phyloP scores from a whole-genome alignment of 92 coral and sea anemone genomes.

The Diadumene lineata region DNA sequence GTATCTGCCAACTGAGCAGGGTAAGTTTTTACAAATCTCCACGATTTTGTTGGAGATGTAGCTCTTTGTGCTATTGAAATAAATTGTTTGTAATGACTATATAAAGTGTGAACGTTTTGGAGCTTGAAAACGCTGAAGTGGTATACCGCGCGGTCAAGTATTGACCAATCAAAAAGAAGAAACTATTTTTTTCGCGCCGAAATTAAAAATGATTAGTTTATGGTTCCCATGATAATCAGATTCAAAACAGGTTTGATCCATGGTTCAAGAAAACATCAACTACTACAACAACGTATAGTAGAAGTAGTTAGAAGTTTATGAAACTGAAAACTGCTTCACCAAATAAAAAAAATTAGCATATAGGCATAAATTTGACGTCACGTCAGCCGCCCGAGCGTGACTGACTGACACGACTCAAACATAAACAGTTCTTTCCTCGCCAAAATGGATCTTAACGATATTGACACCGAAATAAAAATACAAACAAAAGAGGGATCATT shows the following conservation, averaged over 20 bases:
- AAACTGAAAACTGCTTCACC: not conserved
- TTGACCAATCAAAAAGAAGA: not conserved
- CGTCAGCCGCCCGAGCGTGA: not conserved
- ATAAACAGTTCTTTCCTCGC: not conserved
- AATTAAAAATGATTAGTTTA: too few relatives aligned
- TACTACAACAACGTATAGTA: too few relatives aligned
- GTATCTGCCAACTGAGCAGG: too few relatives aligned
- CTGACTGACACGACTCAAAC: not conserved
- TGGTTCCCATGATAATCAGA: not conserved
- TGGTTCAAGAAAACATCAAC: not conserved
- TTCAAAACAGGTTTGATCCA: not conserved
- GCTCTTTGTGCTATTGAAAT: too few relatives aligned
- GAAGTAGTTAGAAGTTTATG: too few relatives aligned
- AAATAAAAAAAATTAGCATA: not conserved
- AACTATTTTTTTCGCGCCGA: too few relatives aligned
- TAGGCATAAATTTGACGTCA: slow-evolving; percentile 1
- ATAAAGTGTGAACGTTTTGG: not conserved
- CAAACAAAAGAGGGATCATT: slow-evolving; percentile 38
- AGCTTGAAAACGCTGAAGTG: not conserved
- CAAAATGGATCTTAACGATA: not conserved
- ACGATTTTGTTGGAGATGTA: too few relatives aligned
- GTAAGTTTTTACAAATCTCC: too few relatives aligned
- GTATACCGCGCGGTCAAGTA: not conserved
- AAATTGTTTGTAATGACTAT: too few relatives aligned
- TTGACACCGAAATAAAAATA: not conserved